Conservation (phyloP, 2,797 vertebrate species). For the Uromys caudimaculatus region DNA sequence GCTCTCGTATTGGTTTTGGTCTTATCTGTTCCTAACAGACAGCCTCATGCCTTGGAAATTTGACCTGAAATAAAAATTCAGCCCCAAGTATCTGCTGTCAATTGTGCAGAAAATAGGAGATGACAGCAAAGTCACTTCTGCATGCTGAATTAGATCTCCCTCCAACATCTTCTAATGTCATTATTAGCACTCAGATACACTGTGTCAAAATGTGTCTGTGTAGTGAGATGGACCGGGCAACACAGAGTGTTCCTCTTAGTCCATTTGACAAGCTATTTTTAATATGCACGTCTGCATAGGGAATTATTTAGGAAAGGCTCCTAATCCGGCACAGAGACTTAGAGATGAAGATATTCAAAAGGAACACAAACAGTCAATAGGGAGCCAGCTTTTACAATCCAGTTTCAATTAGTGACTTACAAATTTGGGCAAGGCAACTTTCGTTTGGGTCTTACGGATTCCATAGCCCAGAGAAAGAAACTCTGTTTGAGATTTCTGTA, state of each 20-base stretch:
- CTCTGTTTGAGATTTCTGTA: neutral
- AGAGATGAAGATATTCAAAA: constrained; percentile 52
- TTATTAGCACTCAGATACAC: constrained; percentile 92
- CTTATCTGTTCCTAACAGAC: constrained; percentile 90
- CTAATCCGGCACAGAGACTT: constrained; percentile 65
- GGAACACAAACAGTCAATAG: neutral
- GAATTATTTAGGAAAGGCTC: constrained; percentile 65
- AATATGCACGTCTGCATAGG: constrained; percentile 79
- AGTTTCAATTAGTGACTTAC: neutral
- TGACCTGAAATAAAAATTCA: constrained; percentile 90
- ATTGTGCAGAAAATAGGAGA: constrained; percentile 91
- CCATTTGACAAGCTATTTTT: constrained; percentile 86
- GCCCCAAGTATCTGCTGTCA: constrained; percentile 91
- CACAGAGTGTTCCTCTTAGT: constrained; percentile 85
- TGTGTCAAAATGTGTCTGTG: constrained; percentile 89
- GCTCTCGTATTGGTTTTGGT: constrained; percentile 87
- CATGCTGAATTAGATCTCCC: constrained; percentile 91
- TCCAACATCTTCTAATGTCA: constrained; percentile 92
- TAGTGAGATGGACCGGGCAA: constrained; percentile 86
- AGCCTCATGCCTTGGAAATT: constrained; percentile 87
- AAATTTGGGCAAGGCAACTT: neutral
- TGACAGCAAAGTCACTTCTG: constrained; percentile 91
- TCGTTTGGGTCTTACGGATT: neutral
- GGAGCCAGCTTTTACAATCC: neutral
- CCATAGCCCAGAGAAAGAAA: neutral